phyloP scores from a whole-genome alignment of 2,888 invertebrate species.

The Rhagonycha fulva region DNA sequence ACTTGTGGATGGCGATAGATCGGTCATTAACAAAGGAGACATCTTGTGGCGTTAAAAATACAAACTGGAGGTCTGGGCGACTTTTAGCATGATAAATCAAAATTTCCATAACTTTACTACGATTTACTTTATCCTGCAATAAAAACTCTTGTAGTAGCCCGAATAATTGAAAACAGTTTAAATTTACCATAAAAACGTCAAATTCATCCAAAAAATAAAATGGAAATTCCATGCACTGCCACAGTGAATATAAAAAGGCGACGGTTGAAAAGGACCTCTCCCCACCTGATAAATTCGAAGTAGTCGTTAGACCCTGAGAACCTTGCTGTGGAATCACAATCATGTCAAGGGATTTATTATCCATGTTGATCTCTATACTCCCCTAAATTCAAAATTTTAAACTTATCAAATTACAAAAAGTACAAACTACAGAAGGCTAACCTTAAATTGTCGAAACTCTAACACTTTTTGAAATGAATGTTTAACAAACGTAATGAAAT shows the following conservation, averaged over 20 bases:
- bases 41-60: constrained; percentile 89
- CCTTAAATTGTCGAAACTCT: constrained; percentile 62
- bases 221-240: constrained; percentile 90
- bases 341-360: constrained; percentile 56
- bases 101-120: constrained; percentile 77
- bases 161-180: neutral
- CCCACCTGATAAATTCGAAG: constrained; percentile 86
- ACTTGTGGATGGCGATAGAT: constrained; percentile 47
- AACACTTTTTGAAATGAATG: constrained; percentile 61
- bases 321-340: constrained; percentile 62
- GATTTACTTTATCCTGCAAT: constrained; percentile 79
- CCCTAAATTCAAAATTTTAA: constrained; percentile 54
- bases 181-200: constrained; percentile 91
- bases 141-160: neutral
- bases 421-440: constrained; percentile 42
- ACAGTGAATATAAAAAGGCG: constrained; percentile 88
- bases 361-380: constrained; percentile 60
- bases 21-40: constrained; percentile 57
- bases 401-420: neutral
- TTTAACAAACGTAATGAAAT: constrained; percentile 52
- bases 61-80: constrained; percentile 75
- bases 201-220: constrained; percentile 96
- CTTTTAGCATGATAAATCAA: constrained; percentile 74
- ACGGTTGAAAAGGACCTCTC: constrained; percentile 96
- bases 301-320: constrained; percentile 56